A percentile compares a stretch with the other conserved stretches of the same genome.
Evolutionary conservation across 2,113 vertebrate species (phyloP).

Genomic region (Rana temporaria): DNA sequence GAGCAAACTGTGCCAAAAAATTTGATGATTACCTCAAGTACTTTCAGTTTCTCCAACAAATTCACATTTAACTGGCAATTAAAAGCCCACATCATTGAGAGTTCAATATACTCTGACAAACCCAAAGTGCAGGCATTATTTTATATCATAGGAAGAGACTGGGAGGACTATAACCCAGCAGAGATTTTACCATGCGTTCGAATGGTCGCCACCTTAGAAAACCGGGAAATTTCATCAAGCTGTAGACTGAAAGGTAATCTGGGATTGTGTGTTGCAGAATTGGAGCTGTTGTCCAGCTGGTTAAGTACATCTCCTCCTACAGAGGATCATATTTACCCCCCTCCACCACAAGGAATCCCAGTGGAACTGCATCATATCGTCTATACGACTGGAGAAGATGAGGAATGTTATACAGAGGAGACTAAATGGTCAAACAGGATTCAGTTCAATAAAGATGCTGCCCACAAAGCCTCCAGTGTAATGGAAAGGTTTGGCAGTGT

Average conservation of each 20-base stretch:
- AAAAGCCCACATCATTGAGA: conserved; percentile 82
- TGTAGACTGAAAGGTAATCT: conserved; percentile 86
- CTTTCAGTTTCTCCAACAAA: conserved; percentile 67
- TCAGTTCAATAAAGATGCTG: conserved; percentile 70
- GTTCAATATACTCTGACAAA: conserved; percentile 79
- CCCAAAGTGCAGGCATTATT: conserved; percentile 91
- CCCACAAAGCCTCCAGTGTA: conserved; percentile 64
- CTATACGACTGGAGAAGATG: conserved; percentile 72
- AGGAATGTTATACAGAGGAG: conserved; percentile 80
- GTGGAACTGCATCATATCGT: conserved; percentile 90
- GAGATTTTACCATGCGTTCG: conserved; percentile 85
- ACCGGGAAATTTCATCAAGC: conserved; percentile 78
- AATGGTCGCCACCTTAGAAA: conserved; percentile 84
- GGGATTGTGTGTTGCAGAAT: conserved; percentile 88
- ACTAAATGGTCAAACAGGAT: conserved; percentile 75
- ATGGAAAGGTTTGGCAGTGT: conserved; percentile 85
- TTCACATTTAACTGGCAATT: conserved; percentile 84
- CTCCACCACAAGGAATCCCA: conserved; percentile 69
- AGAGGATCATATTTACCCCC: conserved; percentile 71
- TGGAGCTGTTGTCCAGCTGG: conserved; percentile 88
- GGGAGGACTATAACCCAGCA: conserved; percentile 74
- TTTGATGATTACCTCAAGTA: conserved; percentile 76
- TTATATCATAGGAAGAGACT: conserved; percentile 86
- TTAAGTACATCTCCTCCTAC: conserved; percentile 77
- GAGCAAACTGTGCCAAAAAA: conserved; percentile 79